A percentile compares a stretch with the other conserved stretches of the same genome.
Conservation (phyloP, 2,888 invertebrate genomes). For the Crematogaster levior region DNA sequence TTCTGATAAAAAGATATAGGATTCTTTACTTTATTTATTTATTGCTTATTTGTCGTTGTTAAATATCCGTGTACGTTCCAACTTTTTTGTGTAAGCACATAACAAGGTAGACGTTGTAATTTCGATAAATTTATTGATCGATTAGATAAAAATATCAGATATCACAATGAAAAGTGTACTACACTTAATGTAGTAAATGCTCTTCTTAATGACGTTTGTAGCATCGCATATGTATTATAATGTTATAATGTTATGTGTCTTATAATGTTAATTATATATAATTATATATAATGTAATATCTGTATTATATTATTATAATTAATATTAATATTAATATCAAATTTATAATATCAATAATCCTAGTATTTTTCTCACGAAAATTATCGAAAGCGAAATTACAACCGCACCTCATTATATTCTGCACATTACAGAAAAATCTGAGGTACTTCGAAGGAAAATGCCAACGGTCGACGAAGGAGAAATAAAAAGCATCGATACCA, state of each 20-base stretch:
- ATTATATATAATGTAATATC: background rate
- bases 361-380: background rate
- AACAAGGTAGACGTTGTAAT: background rate
- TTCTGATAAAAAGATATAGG: background rate
- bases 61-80: background rate
- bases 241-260: conserved; percentile 22
- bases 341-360: background rate
- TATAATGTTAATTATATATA: too few species aligned
- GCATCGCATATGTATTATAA: background rate
- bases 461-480: conserved; percentile 12
- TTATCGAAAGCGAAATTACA: background rate
- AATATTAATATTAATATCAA: background rate
- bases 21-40: conserved; percentile 3
- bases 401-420: conserved; percentile 17
- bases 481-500: conserved; percentile 28
- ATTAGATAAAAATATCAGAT: background rate
- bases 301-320: background rate
- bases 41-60: background rate
- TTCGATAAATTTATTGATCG: too few species aligned
- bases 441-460: conserved; percentile 34
- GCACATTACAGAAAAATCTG: conserved; percentile 56
- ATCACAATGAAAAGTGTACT: background rate
- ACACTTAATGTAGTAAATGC: background rate
- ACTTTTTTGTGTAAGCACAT: background rate
- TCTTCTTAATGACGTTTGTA: background rate